Evolutionary conservation across 2,888 invertebrate genomes (phyloP).

Genomic region (Phyllotreta cruciferae): DNA sequence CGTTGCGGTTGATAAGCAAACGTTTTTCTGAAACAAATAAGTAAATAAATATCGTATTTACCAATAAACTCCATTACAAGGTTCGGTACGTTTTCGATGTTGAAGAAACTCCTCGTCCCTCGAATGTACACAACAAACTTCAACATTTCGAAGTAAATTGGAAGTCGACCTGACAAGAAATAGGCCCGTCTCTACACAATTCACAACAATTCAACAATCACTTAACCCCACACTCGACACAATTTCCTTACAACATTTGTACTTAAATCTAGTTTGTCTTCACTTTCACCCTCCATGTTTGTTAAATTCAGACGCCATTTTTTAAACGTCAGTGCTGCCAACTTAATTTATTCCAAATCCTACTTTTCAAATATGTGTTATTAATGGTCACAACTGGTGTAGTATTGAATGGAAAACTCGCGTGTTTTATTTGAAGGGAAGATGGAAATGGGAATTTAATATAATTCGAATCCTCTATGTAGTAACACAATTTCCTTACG

Average conservation of each 20-base stretch:
- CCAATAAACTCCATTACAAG: constrained; percentile 19
- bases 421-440: background rate
- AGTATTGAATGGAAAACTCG: no score
- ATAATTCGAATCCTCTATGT: constrained; percentile 17
- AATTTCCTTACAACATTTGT: no score
- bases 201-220: background rate
- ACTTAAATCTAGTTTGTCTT: no score
- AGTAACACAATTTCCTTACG: no score
- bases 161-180: constrained; percentile 10
- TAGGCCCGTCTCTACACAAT: constrained; percentile 8
- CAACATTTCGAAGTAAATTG: constrained; percentile 15
- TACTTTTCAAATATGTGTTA: no score
- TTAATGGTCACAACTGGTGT: no score
- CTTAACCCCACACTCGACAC: background rate
- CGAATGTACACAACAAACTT: constrained; percentile 7
- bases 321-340: no score
- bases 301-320: no score
- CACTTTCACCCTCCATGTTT: no score
- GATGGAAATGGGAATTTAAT: constrained; percentile 22
- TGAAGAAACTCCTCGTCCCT: background rate
- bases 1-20: constrained; percentile 6
- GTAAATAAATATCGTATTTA: constrained; percentile 13
- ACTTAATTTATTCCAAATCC: no score
- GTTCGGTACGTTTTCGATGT: constrained; percentile 2
- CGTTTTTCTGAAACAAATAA: constrained; percentile 2